Percentiles rank a stretch among this genome's conserved stretches.
Conservation (phyloP, 1,140 invertebrate species). For the Aphis craccivora region DNA sequence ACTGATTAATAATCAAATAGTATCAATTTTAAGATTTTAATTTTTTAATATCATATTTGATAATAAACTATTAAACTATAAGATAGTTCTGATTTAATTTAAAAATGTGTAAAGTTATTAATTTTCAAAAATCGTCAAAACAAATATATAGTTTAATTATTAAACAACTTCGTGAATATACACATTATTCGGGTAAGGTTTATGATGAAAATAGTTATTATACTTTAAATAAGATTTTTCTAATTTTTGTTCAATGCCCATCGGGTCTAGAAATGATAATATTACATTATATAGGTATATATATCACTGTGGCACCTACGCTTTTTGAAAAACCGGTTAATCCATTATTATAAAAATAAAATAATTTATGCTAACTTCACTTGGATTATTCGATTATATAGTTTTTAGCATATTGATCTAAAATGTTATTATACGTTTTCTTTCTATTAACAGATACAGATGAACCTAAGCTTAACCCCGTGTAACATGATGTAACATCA, state of each 20-base stretch:
- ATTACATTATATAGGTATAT: conserved; percentile 20
- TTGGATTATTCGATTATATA: not conserved
- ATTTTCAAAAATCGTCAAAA: conserved; percentile 21
- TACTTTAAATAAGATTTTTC: conserved; percentile 38
- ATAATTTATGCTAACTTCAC: conserved; percentile 24
- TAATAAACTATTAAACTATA: not conserved
- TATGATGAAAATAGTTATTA: not conserved
- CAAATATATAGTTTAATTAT: not conserved
- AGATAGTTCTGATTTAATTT: not conserved
- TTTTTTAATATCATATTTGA: not conserved
- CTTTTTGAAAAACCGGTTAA: conserved; percentile 46
- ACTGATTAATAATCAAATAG: not conserved
- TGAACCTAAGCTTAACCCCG: not conserved
- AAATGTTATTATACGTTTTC: not conserved
- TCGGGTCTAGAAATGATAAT: conserved; percentile 33
- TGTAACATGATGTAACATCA: not conserved
- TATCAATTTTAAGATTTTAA: not conserved
- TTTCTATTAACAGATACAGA: not conserved
- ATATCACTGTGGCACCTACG: conserved; percentile 44
- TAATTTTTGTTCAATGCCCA: conserved; percentile 39
- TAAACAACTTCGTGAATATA: not conserved
- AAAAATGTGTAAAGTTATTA: not conserved
- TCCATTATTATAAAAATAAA: conserved; percentile 31
- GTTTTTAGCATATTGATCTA: conserved; percentile 24
- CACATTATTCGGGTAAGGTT: not conserved